These are phyloP conservation scores for Irena cyanogastra DNA, from an alignment of 2,113 vertebrate species.

Conservation along the genomic window DNA sequence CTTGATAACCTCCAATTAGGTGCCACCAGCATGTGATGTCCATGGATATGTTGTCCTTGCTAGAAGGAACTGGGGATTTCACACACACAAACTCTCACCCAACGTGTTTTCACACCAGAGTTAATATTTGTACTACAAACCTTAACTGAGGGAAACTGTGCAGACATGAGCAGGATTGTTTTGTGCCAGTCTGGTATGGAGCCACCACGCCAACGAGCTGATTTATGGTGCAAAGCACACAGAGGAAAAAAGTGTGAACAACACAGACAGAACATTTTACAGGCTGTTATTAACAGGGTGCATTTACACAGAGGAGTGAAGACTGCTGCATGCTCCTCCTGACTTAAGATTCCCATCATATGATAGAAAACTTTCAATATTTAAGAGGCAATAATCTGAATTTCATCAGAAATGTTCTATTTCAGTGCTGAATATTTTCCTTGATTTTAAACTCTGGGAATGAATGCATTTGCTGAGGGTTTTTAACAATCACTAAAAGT, in stretches of 20 bases:
- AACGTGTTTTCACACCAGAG: fast-evolving
- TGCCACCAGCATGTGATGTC: neutral
- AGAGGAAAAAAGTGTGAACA: neutral
- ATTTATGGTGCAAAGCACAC: neutral
- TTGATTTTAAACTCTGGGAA: neutral
- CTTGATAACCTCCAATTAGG: neutral
- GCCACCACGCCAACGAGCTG: neutral
- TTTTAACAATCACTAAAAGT: neutral
- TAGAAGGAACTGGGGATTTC: neutral
- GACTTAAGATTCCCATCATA: neutral
- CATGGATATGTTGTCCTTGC: neutral
- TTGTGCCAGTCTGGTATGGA: neutral
- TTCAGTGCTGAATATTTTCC: neutral
- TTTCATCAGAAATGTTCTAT: neutral
- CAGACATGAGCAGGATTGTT: neutral
- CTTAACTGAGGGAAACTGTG: neutral
- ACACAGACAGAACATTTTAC: neutral
- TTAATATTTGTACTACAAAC: neutral
- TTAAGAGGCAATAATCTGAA: neutral
- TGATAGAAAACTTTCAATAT: neutral
- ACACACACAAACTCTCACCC: neutral
- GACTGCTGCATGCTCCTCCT: neutral
- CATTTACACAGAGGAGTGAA: neutral
- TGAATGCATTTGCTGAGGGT: neutral
- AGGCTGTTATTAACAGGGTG: neutral